A percentile compares a stretch with the other conserved stretches of the same genome.
Evolutionary conservation across 2,797 vertebrate species (phyloP).

Genomic region (Anisognathus igniventris): DNA sequence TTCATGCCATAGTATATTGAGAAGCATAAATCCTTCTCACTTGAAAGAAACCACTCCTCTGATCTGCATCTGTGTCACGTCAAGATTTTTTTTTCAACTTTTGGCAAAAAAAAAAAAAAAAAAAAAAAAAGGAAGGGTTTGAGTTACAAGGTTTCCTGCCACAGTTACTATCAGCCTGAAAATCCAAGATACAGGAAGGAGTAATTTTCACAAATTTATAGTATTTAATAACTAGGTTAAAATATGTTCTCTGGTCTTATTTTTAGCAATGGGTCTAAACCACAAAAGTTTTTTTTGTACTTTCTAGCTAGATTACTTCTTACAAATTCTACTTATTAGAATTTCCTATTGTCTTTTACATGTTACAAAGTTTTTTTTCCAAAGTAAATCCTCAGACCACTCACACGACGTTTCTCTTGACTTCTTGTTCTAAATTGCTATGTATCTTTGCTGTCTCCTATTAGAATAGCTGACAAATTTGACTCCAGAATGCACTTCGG

Average conservation of each 20-base stretch:
- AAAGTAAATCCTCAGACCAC: background rate
- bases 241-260: background rate
- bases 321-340: background rate
- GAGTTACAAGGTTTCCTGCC: background rate
- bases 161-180: background rate
- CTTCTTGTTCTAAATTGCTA: background rate
- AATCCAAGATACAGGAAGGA: background rate
- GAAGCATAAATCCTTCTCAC: background rate
- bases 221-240: background rate
- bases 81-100: background rate
- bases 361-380: background rate
- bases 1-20: background rate
- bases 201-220: background rate
- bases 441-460: background rate
- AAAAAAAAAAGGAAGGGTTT: background rate
- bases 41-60: slow-evolving; percentile 1
- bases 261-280: background rate
- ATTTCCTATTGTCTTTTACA: background rate
- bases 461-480: background rate
- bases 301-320: background rate
- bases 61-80: background rate
- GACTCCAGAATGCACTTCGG: background rate
- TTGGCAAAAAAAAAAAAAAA: background rate
- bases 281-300: background rate
- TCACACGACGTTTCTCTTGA: background rate